A percentile compares a stretch with the other conserved stretches of the same genome.
phyloP scores from a whole-genome alignment of 2,113 vertebrate species.

The Dicaeum eximium region DNA sequence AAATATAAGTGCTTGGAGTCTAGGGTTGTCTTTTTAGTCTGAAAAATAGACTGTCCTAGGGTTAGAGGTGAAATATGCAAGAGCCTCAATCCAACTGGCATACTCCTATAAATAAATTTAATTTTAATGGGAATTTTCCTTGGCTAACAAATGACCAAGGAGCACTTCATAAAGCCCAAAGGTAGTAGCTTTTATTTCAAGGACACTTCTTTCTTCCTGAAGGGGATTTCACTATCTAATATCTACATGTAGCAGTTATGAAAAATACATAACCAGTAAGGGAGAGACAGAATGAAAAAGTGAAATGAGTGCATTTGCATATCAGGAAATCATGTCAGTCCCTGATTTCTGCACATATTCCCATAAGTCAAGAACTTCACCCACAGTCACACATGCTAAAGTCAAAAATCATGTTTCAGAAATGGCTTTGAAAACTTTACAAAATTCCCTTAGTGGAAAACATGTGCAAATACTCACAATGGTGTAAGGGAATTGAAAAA shows the following conservation, averaged over 20 bases:
- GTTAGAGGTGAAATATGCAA: slow-evolving; percentile 25
- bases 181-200: slow-evolving; percentile 18
- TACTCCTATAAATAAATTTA: not conserved
- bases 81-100: not conserved
- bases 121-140: slow-evolving; percentile 27
- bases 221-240: not conserved
- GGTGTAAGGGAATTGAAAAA: not conserved
- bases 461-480: not conserved
- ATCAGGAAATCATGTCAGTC: not conserved
- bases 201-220: slow-evolving; percentile 8
- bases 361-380: not conserved
- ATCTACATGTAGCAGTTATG: slow-evolving; percentile 6
- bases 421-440: not conserved
- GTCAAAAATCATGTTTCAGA: not conserved
- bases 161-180: not conserved
- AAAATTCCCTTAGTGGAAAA: not conserved
- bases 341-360: not conserved
- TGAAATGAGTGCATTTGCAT: not conserved
- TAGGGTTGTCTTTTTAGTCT: not conserved
- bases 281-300: not conserved
- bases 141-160: not conserved
- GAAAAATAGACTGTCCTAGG: not conserved
- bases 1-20: not conserved
- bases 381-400: not conserved
- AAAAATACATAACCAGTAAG: slow-evolving; percentile 25